Conservation (phyloP, 2,797 vertebrate species). For the Mus minutoides region DNA sequence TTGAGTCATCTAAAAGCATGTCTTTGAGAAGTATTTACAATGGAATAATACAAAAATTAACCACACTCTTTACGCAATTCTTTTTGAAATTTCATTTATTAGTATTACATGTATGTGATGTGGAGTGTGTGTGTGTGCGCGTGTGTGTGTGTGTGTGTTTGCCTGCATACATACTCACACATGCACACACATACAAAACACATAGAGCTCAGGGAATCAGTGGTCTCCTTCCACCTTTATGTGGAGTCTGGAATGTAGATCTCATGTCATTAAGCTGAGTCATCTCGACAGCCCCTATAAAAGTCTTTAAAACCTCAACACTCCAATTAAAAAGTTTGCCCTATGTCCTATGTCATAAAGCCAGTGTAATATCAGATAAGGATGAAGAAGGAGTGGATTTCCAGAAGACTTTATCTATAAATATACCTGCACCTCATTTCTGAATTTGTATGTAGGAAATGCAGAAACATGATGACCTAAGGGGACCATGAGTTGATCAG, state of each 20-base stretch:
- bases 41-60: background rate
- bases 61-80: background rate
- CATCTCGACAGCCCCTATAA: background rate
- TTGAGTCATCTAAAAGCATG: background rate
- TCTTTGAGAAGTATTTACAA: background rate
- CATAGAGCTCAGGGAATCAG: background rate
- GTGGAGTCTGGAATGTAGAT: background rate
- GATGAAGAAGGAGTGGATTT: background rate
- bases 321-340: background rate
- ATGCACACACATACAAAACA: background rate
- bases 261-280: background rate
- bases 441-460: background rate
- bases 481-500: background rate
- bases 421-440: background rate
- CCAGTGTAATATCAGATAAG: background rate
- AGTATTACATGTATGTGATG: background rate
- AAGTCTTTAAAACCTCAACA: background rate
- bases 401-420: background rate
- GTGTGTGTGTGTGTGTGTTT: background rate
- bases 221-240: background rate
- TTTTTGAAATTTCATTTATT: background rate
- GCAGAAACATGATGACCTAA: background rate
- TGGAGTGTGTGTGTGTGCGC: background rate
- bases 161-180: background rate
- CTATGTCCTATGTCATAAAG: background rate